These are phyloP conservation scores for Polietes domitor DNA, from an alignment of 2,888 invertebrate species.

Conservation along the genomic window DNA sequence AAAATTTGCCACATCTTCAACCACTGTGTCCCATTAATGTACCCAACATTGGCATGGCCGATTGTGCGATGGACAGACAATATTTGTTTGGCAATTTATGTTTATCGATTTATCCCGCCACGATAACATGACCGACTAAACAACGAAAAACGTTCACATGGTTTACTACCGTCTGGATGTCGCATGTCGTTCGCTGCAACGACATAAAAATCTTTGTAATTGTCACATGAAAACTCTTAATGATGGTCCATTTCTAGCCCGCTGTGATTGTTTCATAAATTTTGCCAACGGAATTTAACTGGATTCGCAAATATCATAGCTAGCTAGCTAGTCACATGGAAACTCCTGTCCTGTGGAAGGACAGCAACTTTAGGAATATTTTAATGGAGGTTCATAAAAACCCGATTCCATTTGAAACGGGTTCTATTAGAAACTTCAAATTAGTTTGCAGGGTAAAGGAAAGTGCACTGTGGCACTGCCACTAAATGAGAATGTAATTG, in stretches of 20 bases:
- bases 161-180: not conserved
- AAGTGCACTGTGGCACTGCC: not conserved
- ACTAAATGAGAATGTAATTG: not conserved
- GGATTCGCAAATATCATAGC: not conserved
- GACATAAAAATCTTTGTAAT: constrained; percentile 52
- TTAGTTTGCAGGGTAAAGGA: not conserved
- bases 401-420: not conserved
- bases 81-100: constrained; percentile 53
- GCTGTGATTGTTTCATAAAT: constrained; percentile 60
- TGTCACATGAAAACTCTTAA: constrained; percentile 50
- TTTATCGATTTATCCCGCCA: constrained; percentile 58
- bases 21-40: constrained; percentile 20
- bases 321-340: not conserved
- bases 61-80: too few species aligned
- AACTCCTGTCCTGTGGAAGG: not conserved
- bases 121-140: constrained; percentile 40
- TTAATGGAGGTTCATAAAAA: not conserved
- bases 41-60: not conserved
- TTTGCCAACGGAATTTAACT: constrained; percentile 3
- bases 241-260: constrained; percentile 49
- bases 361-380: not conserved
- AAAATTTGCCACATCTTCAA: too few species aligned
- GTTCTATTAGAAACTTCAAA: not conserved
- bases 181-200: not conserved
- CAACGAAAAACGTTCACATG: constrained; percentile 27